Evolutionary conservation across 2,888 invertebrate genomes (phyloP), one percentile per base, ranked within the genome.

Genomic region (Mylabris sibirica): DNA sequence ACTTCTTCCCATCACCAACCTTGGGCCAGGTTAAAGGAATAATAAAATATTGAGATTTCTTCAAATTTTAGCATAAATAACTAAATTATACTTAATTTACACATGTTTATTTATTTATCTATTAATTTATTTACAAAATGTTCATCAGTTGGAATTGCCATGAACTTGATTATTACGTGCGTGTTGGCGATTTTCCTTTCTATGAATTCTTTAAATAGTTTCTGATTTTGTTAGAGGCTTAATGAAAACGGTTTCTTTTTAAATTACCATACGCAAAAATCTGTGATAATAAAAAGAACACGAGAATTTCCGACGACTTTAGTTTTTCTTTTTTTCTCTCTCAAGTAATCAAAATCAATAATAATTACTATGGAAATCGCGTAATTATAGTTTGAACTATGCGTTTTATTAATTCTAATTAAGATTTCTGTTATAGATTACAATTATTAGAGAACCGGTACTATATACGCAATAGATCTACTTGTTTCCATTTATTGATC

Each of bases 1-100:
- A 57, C 57, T 57, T 57, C 57, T 57, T 57, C 57, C 57, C 57
- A 57, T 26, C 57, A 26, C 14, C 57, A 57, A 26, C 57, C 57
- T 57, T 26, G 53, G 24, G 24, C 6, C 49, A 9, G 20, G 20
- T 20, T 44, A 17, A 6, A 49, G n/a, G n/a, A n/a, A 49, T 11
- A 22, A 12, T 12, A 24, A 53, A 53, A 22, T 53, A 20, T 8
- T 20, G 9, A 49, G 11, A 11, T 49, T 49, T 20, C 49, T 49
- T 20, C 12, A 20, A 49, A 49, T 49, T 49, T 44, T 30, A 30
- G 30, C 30, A 5, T 3, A 30, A 30, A 17, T 11, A 17, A 14
- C 14, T 38, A 14, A 14, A 44, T 44, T 44, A 17, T n/a, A n/a
- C n/a, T 41, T 5, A 41, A 14, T 44, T 44, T 17, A 49, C 20